A percentile compares a stretch with the other conserved stretches of the same genome.
Conservation (phyloP, 64 coral and sea anemone genomes). For the Actinia equina region DNA sequence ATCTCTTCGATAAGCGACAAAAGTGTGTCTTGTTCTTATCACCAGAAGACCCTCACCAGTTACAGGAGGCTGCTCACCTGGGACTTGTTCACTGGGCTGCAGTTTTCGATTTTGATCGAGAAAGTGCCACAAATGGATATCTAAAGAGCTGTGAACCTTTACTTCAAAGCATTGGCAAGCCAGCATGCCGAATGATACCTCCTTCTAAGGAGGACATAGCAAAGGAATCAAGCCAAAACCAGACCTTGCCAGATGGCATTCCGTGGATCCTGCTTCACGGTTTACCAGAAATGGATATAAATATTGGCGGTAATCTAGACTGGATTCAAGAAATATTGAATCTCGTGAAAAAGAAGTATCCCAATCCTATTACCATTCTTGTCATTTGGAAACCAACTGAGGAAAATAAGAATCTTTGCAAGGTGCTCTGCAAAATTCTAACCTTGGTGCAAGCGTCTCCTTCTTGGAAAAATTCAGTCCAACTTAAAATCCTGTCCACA, state of each 20-base stretch:
- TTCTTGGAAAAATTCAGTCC: constrained; percentile 12
- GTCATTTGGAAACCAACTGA: constrained; percentile 40
- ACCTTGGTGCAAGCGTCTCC: constrained; percentile 31
- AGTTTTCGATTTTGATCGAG: constrained; percentile 68
- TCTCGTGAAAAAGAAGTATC: constrained; percentile 33
- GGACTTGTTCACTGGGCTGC: constrained; percentile 56
- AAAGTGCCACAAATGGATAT: constrained; percentile 36
- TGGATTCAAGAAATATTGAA: constrained; percentile 52
- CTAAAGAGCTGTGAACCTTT: constrained; percentile 40
- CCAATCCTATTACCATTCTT: constrained; percentile 42
- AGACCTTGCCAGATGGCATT: constrained; percentile 47
- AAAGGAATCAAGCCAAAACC: too few relatives aligned
- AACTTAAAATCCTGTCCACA: constrained; percentile 46
- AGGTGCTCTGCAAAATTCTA: constrained; percentile 31
- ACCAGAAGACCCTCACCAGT: constrained; percentile 30
- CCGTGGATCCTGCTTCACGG: constrained; percentile 74
- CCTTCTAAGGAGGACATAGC: background rate
- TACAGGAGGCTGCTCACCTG: background rate
- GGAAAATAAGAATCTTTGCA: constrained; percentile 21
- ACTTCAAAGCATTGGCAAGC: constrained; percentile 42
- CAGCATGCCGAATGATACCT: constrained; percentile 62
- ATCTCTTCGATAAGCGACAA: constrained; percentile 35
- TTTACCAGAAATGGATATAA: constrained; percentile 28
- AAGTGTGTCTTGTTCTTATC: constrained; percentile 62
- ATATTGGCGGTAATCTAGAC: constrained; percentile 32